Evolutionary conservation across 2,797 vertebrate species (phyloP).

Genomic region (Acanthopagrus latus): DNA sequence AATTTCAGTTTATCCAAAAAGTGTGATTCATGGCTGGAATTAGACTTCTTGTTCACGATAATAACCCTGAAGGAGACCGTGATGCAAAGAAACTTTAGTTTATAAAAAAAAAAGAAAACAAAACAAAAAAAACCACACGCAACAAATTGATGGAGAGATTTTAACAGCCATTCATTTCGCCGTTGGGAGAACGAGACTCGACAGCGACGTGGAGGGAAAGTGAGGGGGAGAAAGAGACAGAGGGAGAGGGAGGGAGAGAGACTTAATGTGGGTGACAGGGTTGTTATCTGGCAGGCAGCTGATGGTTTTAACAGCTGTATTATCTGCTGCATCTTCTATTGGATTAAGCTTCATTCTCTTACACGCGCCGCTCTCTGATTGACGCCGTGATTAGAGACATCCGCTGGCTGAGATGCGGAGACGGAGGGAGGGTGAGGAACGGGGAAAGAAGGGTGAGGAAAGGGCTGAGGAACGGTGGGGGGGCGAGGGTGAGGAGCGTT

Average conservation of each 20-base stretch:
- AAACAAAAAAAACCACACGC: no score
- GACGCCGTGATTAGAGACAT: slow-evolving; percentile 81
- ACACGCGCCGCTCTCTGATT: slow-evolving; percentile 68
- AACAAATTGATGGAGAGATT: slow-evolving; percentile 47
- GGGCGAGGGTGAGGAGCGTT: slow-evolving; percentile 7
- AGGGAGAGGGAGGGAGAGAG: slow-evolving; percentile 15
- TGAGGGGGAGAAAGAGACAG: slow-evolving; percentile 18
- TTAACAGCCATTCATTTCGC: slow-evolving; percentile 71
- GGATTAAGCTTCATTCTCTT: slow-evolving; percentile 79
- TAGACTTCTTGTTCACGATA: slow-evolving; percentile 62
- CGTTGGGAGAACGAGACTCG: slow-evolving; percentile 59
- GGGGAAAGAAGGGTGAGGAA: neutral
- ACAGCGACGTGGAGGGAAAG: slow-evolving; percentile 42
- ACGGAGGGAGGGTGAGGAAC: slow-evolving; percentile 6
- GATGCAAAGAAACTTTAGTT: slow-evolving; percentile 61
- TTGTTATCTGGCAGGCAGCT: slow-evolving; percentile 76
- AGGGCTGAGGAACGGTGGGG: neutral
- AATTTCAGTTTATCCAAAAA: slow-evolving; percentile 49
- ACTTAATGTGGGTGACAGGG: slow-evolving; percentile 72
- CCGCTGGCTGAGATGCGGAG: slow-evolving; percentile 56
- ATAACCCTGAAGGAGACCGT: slow-evolving; percentile 61
- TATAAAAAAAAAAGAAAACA: neutral
- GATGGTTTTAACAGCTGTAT: slow-evolving; percentile 79
- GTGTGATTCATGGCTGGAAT: slow-evolving; percentile 50
- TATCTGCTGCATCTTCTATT: slow-evolving; percentile 79